These are phyloP conservation scores for Benthosema pterotum DNA, from an alignment of 2,797 vertebrate species.

Conservation along the genomic window DNA sequence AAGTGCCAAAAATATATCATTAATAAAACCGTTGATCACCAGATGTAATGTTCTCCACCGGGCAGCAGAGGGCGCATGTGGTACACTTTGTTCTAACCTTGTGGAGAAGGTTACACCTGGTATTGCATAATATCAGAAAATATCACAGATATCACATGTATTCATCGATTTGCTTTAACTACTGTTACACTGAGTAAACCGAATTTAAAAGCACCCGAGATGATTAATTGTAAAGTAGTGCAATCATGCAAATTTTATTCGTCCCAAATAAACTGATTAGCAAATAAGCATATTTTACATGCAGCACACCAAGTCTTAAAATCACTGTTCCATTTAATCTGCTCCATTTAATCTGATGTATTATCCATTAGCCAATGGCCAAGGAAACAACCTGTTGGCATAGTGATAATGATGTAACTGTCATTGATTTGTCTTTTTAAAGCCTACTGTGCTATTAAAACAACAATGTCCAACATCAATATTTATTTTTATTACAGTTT, in stretches of 20 bases:
- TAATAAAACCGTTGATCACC: neutral
- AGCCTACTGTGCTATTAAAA: too few species aligned
- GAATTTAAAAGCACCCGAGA: neutral
- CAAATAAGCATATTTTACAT: neutral
- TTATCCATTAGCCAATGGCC: too few species aligned
- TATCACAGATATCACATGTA: conserved; percentile 38
- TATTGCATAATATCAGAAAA: conserved; percentile 73
- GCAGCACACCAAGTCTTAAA: neutral
- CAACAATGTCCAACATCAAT: too few species aligned
- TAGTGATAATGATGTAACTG: too few species aligned
- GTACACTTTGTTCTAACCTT: conserved; percentile 48
- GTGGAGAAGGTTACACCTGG: conserved; percentile 60
- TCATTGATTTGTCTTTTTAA: too few species aligned
- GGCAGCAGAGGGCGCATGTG: conserved; percentile 59
- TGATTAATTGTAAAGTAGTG: neutral
- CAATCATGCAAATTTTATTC: neutral
- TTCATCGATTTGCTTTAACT: conserved; percentile 1
- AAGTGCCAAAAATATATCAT: too few species aligned
- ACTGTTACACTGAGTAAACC: conserved; percentile 24
- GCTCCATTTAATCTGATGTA: conserved; percentile 10
- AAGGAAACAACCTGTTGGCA: too few species aligned
- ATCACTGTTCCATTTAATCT: neutral
- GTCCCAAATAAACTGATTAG: neutral
- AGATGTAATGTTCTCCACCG: neutral
- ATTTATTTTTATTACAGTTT: too few species aligned